A percentile compares a stretch with the other conserved stretches of the same genome.
Evolutionary conservation across 2,888 invertebrate species (phyloP).

Genomic region (Tachina fera): DNA sequence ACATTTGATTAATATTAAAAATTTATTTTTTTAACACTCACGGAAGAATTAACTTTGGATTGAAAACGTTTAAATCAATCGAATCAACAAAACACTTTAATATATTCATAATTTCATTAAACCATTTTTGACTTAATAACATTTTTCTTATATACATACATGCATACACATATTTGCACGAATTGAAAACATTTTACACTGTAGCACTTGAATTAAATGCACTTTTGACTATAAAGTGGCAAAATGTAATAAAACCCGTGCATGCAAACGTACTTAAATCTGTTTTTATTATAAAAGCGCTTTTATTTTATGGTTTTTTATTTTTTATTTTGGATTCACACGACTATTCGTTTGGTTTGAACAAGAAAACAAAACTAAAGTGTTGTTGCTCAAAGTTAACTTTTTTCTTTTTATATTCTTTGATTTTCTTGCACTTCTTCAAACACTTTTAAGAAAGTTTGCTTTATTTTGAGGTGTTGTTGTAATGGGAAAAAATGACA

Average conservation of each 20-base stretch:
- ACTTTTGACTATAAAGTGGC: background rate
- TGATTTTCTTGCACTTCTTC: constrained; percentile 23
- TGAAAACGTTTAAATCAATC: constrained; percentile 30
- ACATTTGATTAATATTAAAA: constrained; percentile 15
- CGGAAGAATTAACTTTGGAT: constrained; percentile 9
- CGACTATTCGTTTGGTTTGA: constrained; percentile 57
- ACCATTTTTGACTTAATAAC: constrained; percentile 2
- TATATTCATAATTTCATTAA: constrained; percentile 33
- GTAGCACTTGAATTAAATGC: constrained; percentile 56
- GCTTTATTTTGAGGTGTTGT: constrained; percentile 16
- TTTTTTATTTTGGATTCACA: constrained; percentile 19
- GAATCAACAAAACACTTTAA: constrained; percentile 8
- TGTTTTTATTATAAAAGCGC: constrained; percentile 35
- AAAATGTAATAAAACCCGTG: constrained; percentile 1
- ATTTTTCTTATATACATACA: background rate
- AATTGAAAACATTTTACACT: constrained; percentile 37
- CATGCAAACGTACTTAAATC: constrained; percentile 60
- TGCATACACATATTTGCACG: background rate
- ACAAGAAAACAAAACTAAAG: constrained; percentile 60
- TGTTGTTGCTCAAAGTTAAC: constrained; percentile 26
- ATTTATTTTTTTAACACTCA: constrained; percentile 30
- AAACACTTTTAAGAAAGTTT: constrained; percentile 60
- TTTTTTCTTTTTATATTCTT: constrained; percentile 55
- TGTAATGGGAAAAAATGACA: constrained; percentile 17
- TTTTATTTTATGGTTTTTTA: constrained; percentile 20